Conservation (phyloP, 2,888 invertebrate genomes). For the Latrodectus elegans region DNA sequence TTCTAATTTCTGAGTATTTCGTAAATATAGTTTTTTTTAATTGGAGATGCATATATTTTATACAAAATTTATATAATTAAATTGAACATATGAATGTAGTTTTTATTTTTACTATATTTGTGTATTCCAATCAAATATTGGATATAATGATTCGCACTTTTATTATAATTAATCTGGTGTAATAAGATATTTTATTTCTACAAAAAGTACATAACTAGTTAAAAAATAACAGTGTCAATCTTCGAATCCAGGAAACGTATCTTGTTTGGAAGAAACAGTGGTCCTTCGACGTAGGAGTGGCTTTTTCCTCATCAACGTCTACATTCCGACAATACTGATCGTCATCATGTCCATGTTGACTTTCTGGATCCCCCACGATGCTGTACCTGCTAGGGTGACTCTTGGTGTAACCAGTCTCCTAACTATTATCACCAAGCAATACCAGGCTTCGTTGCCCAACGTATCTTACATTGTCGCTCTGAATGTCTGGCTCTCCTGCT, state of each 20-base stretch:
- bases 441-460: conserved; percentile 56
- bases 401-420: conserved; percentile 87
- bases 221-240: background rate
- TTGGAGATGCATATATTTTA: too few species aligned
- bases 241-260: conserved; percentile 13
- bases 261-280: conserved; percentile 27
- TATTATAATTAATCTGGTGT: too few species aligned
- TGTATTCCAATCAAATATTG: background rate
- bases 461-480: conserved; percentile 73
- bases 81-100: too few species aligned
- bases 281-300: conserved; percentile 55
- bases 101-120: too few species aligned
- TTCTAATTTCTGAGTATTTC: too few species aligned
- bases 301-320: conserved; percentile 64
- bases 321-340: conserved; percentile 68
- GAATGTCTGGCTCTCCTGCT: conserved; percentile 72
- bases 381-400: conserved; percentile 69
- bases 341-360: conserved; percentile 69
- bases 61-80: too few species aligned
- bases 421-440: conserved; percentile 76
- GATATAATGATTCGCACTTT: too few species aligned
- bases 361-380: conserved; percentile 70
- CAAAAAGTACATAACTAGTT: background rate
- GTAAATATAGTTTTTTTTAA: too few species aligned
- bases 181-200: too few species aligned